These are phyloP conservation scores for Peromyscus californicus DNA, from an alignment of 2,113 vertebrate species.

Conservation along the genomic window DNA sequence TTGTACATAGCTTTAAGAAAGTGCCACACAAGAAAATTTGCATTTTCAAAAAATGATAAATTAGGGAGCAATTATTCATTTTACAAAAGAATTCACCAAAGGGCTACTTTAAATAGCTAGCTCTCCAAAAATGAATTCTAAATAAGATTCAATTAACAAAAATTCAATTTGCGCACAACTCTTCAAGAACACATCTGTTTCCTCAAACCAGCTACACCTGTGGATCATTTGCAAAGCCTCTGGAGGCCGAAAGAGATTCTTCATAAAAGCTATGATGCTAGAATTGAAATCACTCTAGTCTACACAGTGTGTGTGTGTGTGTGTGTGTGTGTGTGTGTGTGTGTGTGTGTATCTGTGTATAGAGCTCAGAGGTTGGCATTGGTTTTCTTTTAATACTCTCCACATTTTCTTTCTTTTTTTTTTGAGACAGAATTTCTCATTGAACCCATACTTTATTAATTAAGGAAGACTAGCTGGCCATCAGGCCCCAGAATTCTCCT, in stretches of 20 bases:
- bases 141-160: constrained; percentile 78
- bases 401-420: not conserved
- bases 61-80: constrained; percentile 65
- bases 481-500: not conserved
- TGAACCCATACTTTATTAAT: not conserved
- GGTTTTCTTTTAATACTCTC: not conserved
- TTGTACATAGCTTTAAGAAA: constrained; percentile 48
- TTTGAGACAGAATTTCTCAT: not conserved
- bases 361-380: not conserved
- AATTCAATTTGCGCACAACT: constrained; percentile 75
- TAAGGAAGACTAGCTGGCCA: not conserved
- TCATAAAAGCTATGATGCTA: constrained; percentile 47
- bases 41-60: constrained; percentile 68
- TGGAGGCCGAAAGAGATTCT: constrained; percentile 53
- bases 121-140: constrained; percentile 73
- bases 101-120: constrained; percentile 69
- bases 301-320: not conserved
- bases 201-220: constrained; percentile 70
- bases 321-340: not conserved
- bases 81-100: constrained; percentile 77
- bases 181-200: constrained; percentile 77
- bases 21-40: constrained; percentile 56
- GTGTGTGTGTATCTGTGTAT: not conserved
- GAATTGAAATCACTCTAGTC: constrained; percentile 35
- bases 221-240: constrained; percentile 75